These are phyloP conservation scores for Nerophis ophidion DNA, from an alignment of 2,113 vertebrate genomes.

Conservation along the genomic window DNA sequence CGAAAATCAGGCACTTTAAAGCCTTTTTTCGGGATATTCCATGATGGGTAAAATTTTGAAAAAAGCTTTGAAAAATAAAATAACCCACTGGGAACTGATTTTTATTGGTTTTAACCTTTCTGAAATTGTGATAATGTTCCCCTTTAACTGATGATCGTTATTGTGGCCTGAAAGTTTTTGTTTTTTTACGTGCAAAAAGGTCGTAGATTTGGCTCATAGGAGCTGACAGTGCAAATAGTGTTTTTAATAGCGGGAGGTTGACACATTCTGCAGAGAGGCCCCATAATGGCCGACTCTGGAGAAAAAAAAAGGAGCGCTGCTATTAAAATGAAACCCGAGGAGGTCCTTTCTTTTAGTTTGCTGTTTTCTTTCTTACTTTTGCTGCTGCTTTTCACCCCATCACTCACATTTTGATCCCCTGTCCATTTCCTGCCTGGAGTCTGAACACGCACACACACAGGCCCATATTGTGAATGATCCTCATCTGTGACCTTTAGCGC, in stretches of 20 bases:
- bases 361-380: slow-evolving; percentile 59
- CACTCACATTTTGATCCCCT: slow-evolving; percentile 64
- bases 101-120: too few relatives aligned
- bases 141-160: slow-evolving; percentile 96
- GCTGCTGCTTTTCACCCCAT: slow-evolving; percentile 49
- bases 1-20: too few relatives aligned
- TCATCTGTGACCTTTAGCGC: slow-evolving; percentile 44
- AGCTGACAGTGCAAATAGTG: slow-evolving; percentile 91
- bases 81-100: too few relatives aligned
- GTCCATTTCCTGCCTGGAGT: slow-evolving; percentile 64
- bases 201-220: slow-evolving; percentile 85
- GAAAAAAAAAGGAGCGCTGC: slow-evolving; percentile 64
- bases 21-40: too few relatives aligned
- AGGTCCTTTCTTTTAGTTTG: slow-evolving; percentile 57
- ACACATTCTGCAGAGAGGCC: slow-evolving; percentile 72
- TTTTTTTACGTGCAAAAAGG: slow-evolving; percentile 50
- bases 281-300: slow-evolving; percentile 71
- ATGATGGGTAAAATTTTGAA: too few relatives aligned
- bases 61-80: too few relatives aligned
- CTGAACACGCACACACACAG: slow-evolving; percentile 48
- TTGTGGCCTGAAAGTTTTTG: slow-evolving; percentile 92
- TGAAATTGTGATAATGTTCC: too few relatives aligned
- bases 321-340: slow-evolving; percentile 73
- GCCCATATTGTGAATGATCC: slow-evolving; percentile 37
- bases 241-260: slow-evolving; percentile 84